Conservation (phyloP, 2,888 invertebrate species). For the Laothoe populi region DNA sequence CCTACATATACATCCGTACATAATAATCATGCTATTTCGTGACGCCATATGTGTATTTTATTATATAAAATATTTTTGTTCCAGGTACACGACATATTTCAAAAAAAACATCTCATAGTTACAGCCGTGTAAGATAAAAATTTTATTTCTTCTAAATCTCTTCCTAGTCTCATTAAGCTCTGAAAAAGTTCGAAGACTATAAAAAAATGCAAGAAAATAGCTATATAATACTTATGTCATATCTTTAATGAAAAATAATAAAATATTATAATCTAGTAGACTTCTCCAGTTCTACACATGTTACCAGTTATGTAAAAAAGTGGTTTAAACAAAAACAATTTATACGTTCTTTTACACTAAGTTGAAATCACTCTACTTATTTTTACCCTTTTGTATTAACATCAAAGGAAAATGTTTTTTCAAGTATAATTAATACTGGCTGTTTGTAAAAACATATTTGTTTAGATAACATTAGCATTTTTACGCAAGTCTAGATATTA, state of each 20-base stretch:
- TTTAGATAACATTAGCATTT: neutral
- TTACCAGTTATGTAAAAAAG: neutral
- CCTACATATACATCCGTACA: no score
- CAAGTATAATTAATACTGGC: neutral
- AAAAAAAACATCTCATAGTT: neutral
- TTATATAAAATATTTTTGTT: neutral
- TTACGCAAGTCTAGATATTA: conserved; percentile 1
- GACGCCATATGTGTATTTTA: neutral
- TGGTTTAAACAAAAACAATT: neutral
- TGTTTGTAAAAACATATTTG: neutral
- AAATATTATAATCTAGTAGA: no score
- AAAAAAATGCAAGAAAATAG: no score
- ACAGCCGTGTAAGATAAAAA: neutral
- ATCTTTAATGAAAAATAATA: no score
- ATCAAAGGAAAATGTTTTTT: neutral
- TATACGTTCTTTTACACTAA: neutral
- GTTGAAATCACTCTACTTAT: neutral
- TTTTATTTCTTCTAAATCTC: no score
- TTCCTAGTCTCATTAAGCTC: no score
- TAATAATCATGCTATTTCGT: no score
- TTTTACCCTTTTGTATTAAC: neutral
- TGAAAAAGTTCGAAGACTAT: no score
- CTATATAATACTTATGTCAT: no score
- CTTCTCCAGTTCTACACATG: no score
- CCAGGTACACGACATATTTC: neutral